These are phyloP conservation scores for Enteromius paludinosus DNA, from an alignment of 2,797 vertebrate species.

Conservation along the genomic window DNA sequence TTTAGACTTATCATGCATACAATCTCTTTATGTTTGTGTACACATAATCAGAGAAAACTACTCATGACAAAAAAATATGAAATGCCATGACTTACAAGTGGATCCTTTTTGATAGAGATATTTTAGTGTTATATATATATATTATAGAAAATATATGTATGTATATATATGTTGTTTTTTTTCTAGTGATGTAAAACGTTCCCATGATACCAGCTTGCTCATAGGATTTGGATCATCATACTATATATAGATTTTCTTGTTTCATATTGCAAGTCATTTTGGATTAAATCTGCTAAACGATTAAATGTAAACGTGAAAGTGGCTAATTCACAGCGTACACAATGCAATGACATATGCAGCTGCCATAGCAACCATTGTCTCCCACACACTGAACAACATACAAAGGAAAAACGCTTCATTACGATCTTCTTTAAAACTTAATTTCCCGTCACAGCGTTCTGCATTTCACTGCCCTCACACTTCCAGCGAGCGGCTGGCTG, in stretches of 20 bases:
- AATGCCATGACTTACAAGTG: neutral
- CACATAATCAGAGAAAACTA: neutral
- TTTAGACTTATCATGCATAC: neutral
- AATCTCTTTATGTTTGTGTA: neutral
- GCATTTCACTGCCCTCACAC: neutral
- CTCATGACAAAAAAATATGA: neutral
- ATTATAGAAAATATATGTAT: no score
- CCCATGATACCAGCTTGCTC: neutral
- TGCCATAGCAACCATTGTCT: constrained; percentile 37
- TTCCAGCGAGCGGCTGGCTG: neutral
- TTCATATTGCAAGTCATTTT: neutral
- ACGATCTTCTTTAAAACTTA: constrained; percentile 12
- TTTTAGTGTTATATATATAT: no score
- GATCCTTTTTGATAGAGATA: no score
- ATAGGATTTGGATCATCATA: neutral
- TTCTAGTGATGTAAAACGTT: neutral
- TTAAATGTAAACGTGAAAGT: constrained; percentile 31
- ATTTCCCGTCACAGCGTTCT: neutral
- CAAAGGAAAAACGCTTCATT: constrained; percentile 10
- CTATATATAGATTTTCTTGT: neutral
- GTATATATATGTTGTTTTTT: no score
- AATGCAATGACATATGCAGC: constrained; percentile 8
- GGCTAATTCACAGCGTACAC: constrained; percentile 25
- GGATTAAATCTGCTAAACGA: neutral
- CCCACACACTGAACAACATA: constrained; percentile 24